phyloP scores from a whole-genome alignment of 2,888 invertebrate species.

The Pocota personata region DNA sequence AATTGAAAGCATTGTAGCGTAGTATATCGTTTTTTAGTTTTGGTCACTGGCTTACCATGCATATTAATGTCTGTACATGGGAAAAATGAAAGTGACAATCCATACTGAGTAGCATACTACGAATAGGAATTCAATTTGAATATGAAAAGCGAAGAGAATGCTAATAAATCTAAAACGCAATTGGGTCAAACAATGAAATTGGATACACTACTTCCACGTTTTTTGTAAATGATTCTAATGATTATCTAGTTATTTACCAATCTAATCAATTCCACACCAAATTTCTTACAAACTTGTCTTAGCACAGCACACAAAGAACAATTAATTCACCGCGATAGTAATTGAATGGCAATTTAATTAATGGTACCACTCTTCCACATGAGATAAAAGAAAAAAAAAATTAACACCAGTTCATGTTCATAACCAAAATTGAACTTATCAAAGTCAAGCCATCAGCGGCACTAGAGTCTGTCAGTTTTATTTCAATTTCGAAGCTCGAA shows the following conservation, averaged over 20 bases:
- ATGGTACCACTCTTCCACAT: not conserved
- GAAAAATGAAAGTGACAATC: slow-evolving; percentile 66
- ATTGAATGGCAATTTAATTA: slow-evolving; percentile 18
- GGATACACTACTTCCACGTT: not conserved
- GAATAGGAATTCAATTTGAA: slow-evolving; percentile 28
- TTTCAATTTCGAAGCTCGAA: not conserved
- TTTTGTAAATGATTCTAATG: not conserved
- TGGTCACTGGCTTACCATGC: slow-evolving; percentile 56
- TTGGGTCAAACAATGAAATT: slow-evolving; percentile 1
- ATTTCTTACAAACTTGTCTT: slow-evolving; percentile 1
- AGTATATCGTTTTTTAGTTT: slow-evolving; percentile 26
- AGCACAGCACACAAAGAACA: not conserved
- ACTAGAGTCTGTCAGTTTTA: slow-evolving; percentile 15
- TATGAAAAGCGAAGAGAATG: slow-evolving; percentile 36
- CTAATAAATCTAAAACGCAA: slow-evolving; percentile 30
- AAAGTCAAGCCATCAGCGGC: slow-evolving; percentile 25
- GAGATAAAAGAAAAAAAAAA: slow-evolving; percentile 2
- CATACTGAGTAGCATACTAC: not conserved
- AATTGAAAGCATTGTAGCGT: slow-evolving; percentile 44
- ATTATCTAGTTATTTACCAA: slow-evolving; percentile 1
- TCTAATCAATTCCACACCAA: slow-evolving; percentile 5
- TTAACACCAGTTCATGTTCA: not conserved
- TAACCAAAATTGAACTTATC: slow-evolving; percentile 35
- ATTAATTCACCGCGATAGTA: not conserved
- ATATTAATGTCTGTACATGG: slow-evolving; percentile 40